These are phyloP conservation scores for Dendronephthya gigantea DNA, from an alignment of 64 coral and sea anemone genomes.

Conservation along the genomic window DNA sequence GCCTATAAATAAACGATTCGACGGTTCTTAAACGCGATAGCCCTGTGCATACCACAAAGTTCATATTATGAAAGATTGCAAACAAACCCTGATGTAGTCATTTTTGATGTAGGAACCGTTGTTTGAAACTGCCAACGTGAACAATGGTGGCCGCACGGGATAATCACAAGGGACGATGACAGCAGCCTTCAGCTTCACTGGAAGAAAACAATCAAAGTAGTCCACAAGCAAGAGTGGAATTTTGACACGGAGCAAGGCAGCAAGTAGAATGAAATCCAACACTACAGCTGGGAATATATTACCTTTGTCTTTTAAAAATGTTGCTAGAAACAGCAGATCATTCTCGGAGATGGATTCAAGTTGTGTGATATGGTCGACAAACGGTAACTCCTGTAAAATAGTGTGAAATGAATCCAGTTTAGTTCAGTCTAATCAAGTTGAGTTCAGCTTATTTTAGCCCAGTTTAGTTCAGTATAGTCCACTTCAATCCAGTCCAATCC, in stretches of 20 bases:
- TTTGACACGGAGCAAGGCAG: no score
- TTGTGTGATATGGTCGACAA: conserved; percentile 9
- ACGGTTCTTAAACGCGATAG: neutral
- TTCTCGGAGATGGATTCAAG: conserved; percentile 55
- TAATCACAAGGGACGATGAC: conserved; percentile 59
- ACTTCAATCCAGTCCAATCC: no score
- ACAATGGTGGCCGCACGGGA: conserved; percentile 68
- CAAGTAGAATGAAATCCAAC: no score
- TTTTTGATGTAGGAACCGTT: neutral
- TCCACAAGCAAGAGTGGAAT: no score
- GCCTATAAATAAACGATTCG: conserved; percentile 22
- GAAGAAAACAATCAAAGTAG: neutral
- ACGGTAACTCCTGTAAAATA: conserved; percentile 55
- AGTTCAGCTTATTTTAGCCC: no score
- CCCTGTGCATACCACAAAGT: neutral
- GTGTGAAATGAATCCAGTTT: neutral
- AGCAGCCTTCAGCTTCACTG: conserved; percentile 45
- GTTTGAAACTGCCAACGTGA: conserved; percentile 27
- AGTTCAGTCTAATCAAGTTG: no score
- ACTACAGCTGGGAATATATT: neutral
- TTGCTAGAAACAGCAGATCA: conserved; percentile 68
- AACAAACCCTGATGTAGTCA: neutral
- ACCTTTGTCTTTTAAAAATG: conserved; percentile 63
- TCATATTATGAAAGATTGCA: neutral
- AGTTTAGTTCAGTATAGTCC: neutral